A percentile compares a stretch with the other conserved stretches of the same genome.
phyloP scores from a whole-genome alignment of 1,140 invertebrate species.

The Ptiloglossa arizonensis region DNA sequence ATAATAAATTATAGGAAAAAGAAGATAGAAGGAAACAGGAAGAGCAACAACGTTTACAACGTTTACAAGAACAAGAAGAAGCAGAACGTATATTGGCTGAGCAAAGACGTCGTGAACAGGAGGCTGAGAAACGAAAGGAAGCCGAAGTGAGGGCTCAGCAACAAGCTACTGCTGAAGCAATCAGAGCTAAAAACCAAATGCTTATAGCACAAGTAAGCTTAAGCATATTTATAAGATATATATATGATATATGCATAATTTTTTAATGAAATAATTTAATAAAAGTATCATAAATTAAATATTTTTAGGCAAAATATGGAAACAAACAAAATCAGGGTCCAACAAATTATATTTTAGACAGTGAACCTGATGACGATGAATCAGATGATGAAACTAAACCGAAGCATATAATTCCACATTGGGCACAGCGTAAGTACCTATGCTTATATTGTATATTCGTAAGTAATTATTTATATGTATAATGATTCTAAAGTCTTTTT shows the following conservation, averaged over 20 bases:
- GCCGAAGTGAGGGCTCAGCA: slow-evolving; percentile 74
- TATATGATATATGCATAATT: no score
- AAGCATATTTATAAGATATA: not conserved
- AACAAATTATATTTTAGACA: slow-evolving; percentile 73
- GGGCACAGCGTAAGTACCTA: slow-evolving; percentile 81
- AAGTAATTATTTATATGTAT: no score
- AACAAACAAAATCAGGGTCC: slow-evolving; percentile 53
- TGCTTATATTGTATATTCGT: no score
- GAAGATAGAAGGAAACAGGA: slow-evolving; percentile 81
- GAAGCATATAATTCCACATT: slow-evolving; percentile 81
- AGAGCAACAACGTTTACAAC: slow-evolving; percentile 76
- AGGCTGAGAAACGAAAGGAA: slow-evolving; percentile 76
- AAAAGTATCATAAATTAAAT: not conserved
- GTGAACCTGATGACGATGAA: slow-evolving; percentile 81
- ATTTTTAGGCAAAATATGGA: slow-evolving; percentile 61
- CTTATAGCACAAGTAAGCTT: slow-evolving; percentile 63
- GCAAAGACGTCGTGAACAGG: slow-evolving; percentile 79
- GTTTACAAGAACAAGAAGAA: slow-evolving; percentile 81
- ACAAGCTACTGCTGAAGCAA: slow-evolving; percentile 74
- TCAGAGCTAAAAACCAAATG: slow-evolving; percentile 73
- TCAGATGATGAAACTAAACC: slow-evolving; percentile 83
- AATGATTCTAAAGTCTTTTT: no score
- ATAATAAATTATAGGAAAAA: slow-evolving; percentile 73
- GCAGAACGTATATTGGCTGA: slow-evolving; percentile 82
- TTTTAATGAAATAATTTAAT: no score